Evolutionary conservation across 2,797 vertebrate species (phyloP), one percentile per base, ranked within the genome.

Genomic region (Mareca strepera): DNA sequence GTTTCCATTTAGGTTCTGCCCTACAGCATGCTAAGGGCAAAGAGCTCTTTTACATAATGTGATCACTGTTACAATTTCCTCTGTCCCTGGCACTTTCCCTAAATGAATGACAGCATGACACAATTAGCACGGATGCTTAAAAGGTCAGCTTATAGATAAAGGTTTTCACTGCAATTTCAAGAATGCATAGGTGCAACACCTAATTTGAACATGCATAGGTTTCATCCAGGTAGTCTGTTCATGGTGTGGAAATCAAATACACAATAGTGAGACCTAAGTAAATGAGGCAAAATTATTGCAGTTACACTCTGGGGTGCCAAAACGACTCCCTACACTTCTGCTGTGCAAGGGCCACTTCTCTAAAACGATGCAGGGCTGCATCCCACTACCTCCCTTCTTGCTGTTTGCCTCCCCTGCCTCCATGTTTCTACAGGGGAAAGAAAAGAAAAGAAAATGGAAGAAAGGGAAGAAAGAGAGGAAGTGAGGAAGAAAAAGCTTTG

Each of bases 161-260:
- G 25, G 29, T 1, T 26, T n/a, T 76, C 69, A 5, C n/a, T 0
- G 6, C 6, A 1, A 17, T 29, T 52, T 64, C 60, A 22, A 74
- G 35, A 86, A 26, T 2, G 1, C 29, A 17, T 10, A 21, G 21
- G 59, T 22, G n/a, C 52, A 17, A 8, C 18, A 0, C 28, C 39
- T 18, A 9, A 21, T 13, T 31, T 7, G 8, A 66, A 48, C 48
- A 26, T 1, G 7, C n/a, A 11, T 3, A 2, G 16, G 17, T 80
- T 85, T 80, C n/a, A 41, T 17, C 22, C 31, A n/a, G 28, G 4
- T 5, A 17, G 17, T 13, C 11, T 20, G 28, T 18, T 52, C 28
- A 6, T 3, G 39, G 33, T 5, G 37, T 33, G 37, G n/a, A 2
- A 10, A 73, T 12, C 18, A 13, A 53, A 50, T 26, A 5, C 64